phyloP scores from a whole-genome alignment of 2,113 vertebrate species.

The Protobothrops mucrosquamatus region DNA sequence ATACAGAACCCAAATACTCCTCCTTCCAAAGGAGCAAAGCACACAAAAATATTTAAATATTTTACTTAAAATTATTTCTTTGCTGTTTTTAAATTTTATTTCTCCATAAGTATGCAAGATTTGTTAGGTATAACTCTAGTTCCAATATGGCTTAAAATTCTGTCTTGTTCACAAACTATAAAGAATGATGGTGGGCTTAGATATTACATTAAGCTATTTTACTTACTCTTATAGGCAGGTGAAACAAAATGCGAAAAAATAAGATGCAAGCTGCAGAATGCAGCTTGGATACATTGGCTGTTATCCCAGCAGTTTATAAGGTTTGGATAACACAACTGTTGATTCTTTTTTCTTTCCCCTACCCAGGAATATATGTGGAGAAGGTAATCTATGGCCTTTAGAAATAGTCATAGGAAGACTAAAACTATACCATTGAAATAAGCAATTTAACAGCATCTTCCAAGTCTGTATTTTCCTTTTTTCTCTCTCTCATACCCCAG shows the following conservation, averaged over 20 bases:
- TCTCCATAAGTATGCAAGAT: background rate
- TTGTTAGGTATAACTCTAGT: background rate
- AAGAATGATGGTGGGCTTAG: background rate
- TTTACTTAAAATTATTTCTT: background rate
- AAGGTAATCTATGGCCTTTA: background rate
- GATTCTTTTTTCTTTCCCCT: background rate
- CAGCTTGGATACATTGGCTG: background rate
- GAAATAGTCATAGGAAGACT: background rate
- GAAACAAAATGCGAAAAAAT: background rate
- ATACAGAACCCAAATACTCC: background rate
- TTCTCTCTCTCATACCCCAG: background rate
- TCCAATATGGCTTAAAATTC: background rate
- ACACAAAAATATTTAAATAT: background rate
- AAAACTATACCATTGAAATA: background rate
- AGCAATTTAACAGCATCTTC: background rate
- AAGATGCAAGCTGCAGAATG: background rate
- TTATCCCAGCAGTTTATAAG: background rate
- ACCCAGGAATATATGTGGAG: background rate
- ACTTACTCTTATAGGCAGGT: background rate
- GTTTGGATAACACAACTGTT: background rate
- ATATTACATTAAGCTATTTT: background rate
- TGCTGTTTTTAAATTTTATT: too few relatives aligned
- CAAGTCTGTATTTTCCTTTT: background rate
- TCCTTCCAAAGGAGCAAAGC: background rate
- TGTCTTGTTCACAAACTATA: background rate